These are phyloP conservation scores for Callopanchax toddi DNA, from an alignment of 2,113 vertebrate genomes.

Conservation along the genomic window DNA sequence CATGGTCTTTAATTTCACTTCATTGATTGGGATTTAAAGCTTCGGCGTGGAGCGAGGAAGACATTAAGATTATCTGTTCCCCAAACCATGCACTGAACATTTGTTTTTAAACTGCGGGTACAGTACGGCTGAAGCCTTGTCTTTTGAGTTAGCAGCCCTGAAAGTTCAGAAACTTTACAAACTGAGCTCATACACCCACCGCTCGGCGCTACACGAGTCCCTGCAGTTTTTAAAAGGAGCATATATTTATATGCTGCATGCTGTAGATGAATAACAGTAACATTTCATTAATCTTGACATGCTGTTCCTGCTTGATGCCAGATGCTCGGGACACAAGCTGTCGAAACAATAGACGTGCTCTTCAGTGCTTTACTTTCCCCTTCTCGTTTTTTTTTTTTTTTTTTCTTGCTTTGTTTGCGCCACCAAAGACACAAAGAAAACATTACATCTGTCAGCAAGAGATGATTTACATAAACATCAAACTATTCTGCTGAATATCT, in stretches of 20 bases:
- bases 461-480: slow-evolving; percentile 81
- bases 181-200: slow-evolving; percentile 28
- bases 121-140: slow-evolving; percentile 39
- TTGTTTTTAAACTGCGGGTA: slow-evolving; percentile 75
- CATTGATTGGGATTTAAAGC: slow-evolving; percentile 82
- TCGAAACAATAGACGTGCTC: slow-evolving; percentile 73
- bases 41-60: slow-evolving; percentile 70
- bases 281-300: slow-evolving; percentile 78
- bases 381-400: slow-evolving; percentile 28
- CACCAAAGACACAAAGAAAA: slow-evolving; percentile 72
- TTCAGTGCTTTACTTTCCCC: slow-evolving; percentile 60
- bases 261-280: slow-evolving; percentile 73
- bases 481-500: slow-evolving; percentile 68
- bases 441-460: slow-evolving; percentile 78
- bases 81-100: slow-evolving; percentile 67
- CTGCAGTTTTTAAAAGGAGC: slow-evolving; percentile 42
- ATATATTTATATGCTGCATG: slow-evolving; percentile 61
- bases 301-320: slow-evolving; percentile 72
- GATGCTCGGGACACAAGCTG: slow-evolving; percentile 77
- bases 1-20: slow-evolving; percentile 83
- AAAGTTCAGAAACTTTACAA: slow-evolving; percentile 62
- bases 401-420: slow-evolving; percentile 67
- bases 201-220: slow-evolving; percentile 34
- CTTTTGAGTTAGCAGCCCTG: slow-evolving; percentile 40
- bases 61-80: slow-evolving; percentile 79